These are phyloP conservation scores for Ornithorhynchus anatinus DNA, from an alignment of 2,113 vertebrate genomes.

Conservation along the genomic window DNA sequence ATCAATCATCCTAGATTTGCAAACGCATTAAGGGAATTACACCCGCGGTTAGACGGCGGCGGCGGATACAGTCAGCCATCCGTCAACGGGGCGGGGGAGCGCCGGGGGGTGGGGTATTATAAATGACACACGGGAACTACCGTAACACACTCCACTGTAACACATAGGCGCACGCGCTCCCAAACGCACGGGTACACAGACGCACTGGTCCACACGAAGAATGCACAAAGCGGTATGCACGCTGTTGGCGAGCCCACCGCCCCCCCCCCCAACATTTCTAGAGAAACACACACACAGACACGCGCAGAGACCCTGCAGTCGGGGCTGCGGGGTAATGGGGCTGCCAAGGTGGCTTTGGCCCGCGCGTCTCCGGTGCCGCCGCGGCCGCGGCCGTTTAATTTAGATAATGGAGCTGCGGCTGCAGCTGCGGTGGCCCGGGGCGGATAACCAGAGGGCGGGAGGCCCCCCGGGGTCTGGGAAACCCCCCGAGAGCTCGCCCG, in stretches of 20 bases:
- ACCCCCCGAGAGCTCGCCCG: too few relatives aligned
- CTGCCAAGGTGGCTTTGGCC: constrained; percentile 58
- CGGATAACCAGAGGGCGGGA: too few relatives aligned
- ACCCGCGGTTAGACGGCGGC: constrained; percentile 61
- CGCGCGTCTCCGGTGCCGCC: constrained; percentile 42
- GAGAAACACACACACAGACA: not conserved
- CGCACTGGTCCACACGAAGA: too few relatives aligned
- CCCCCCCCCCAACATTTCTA: not conserved
- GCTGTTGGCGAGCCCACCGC: not conserved
- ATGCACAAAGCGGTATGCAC: not conserved
- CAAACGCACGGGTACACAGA: not conserved
- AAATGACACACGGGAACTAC: constrained; percentile 19
- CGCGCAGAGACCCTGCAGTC: not conserved
- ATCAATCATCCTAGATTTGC: constrained; percentile 66
- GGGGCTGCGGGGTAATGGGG: constrained; percentile 4
- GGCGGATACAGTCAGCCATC: constrained; percentile 68
- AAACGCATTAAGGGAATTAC: constrained; percentile 75
- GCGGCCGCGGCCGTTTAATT: constrained; percentile 49
- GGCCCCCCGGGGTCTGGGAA: too few relatives aligned
- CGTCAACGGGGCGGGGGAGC: constrained; percentile 46
- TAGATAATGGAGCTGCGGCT: constrained; percentile 60
- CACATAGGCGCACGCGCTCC: not conserved
- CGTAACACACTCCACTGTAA: not conserved
- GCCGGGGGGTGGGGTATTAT: constrained; percentile 1
- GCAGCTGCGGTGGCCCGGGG: too few relatives aligned